Evolutionary conservation across 2,113 vertebrate species (phyloP), one percentile per base, ranked within the genome.

Genomic region (Amphilophus citrinellus): DNA sequence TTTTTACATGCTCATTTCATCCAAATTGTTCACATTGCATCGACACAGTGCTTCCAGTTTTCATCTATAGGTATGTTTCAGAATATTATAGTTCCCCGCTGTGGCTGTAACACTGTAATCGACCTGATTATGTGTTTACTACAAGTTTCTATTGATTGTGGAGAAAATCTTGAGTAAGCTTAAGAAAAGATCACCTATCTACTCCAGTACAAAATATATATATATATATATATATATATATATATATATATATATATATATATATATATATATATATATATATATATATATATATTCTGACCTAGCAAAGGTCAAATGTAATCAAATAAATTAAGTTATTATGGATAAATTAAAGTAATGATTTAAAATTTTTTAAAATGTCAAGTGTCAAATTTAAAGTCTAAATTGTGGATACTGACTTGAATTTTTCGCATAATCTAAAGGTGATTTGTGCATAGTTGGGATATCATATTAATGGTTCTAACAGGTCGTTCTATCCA

Each of bases 281-380:
- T 22, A 44, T 13, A 44, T 27, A 44, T 13, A 44, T 11, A 15
- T 22, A 27, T 27, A 6, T 9, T 68, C 14, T 47, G 5, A 68
- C 44, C 44, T 5, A 47, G 42, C 42, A 44, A 44, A 44, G 11
- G 42, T 44, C 44, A 47, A 47, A 47, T 14, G 44, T 47, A 47
- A 47, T 15, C 44, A 14, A 47, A 47, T 47, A 47, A 47, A 14
- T 47, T 15, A 15, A 47, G 32, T 32, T 32, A 32, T 32, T 32
- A 32, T 32, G 5, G 30, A 30, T 30, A 30, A 30, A 30, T 30
- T 9, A 2, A 0, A 66, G 4, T 1, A 68, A 24, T 0, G 0
- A 18, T 27, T 68, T 66, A 47, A 18, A 0, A 27, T 24, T 24
- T 68, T 27, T 68, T 39, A 68, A 47, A 68, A 27, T 47, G 65